Evolutionary conservation across 1,140 invertebrate species (phyloP).

Genomic region (Thereuonema tuberculata): DNA sequence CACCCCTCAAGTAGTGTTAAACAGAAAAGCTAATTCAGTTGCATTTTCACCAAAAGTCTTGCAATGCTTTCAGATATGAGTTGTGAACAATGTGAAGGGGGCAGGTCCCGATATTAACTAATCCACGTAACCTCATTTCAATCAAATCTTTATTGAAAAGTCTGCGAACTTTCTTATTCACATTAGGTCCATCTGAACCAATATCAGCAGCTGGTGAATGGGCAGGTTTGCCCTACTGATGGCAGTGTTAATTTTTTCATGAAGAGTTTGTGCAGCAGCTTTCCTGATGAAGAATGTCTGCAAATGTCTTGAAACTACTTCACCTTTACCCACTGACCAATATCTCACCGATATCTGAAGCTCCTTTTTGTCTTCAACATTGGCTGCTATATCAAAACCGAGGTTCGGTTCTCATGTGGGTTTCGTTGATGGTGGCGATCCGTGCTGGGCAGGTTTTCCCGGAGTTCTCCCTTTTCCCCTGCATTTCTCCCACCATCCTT

Average conservation of each 20-base stretch:
- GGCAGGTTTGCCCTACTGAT: conserved; percentile 12
- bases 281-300: conserved; percentile 18
- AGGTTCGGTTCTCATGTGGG: too few species aligned
- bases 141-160: conserved; percentile 18
- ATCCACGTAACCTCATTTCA: background rate
- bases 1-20: conserved; percentile 2
- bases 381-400: conserved; percentile 20
- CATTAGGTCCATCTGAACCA: conserved; percentile 24
- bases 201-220: conserved; percentile 13
- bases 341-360: conserved; percentile 18
- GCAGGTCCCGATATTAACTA: conserved; percentile 1
- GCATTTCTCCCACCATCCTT: too few species aligned
- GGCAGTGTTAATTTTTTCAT: conserved; percentile 12
- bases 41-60: background rate
- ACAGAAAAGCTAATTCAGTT: background rate
- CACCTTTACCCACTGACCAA: conserved; percentile 17
- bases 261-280: conserved; percentile 13
- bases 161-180: conserved; percentile 22
- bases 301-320: conserved; percentile 14
- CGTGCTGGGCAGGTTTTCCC: too few species aligned
- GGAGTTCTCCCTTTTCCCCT: too few species aligned
- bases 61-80: background rate
- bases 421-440: too few species aligned
- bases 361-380: conserved; percentile 17
- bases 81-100: conserved; percentile 5